Percentiles rank a stretch among this genome's conserved stretches.
Conservation (phyloP, 1,140 invertebrate genomes). For the Grapholita molesta region DNA sequence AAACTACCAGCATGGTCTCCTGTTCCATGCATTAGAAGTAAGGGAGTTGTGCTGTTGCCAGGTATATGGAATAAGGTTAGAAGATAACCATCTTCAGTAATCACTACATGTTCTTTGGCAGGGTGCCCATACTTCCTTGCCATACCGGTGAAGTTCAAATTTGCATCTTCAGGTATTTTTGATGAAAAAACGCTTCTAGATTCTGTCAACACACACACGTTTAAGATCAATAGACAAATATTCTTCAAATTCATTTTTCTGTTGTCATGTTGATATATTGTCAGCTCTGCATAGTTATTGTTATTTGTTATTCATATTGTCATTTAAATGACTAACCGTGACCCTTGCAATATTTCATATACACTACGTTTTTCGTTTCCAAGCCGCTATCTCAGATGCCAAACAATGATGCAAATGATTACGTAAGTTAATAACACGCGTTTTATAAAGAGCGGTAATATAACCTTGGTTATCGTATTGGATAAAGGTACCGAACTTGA, state of each 20-base stretch:
- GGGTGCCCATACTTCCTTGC: conserved; percentile 74
- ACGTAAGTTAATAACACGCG: not conserved
- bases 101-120: conserved; percentile 72
- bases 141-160: conserved; percentile 43
- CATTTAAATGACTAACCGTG: not conserved
- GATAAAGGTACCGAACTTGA: not conserved
- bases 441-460: not conserved
- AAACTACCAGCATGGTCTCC: conserved; percentile 83
- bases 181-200: not conserved
- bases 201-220: not conserved
- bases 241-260: not conserved
- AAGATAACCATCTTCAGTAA: conserved; percentile 83
- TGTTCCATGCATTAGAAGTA: conserved; percentile 86
- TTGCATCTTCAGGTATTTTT: not conserved
- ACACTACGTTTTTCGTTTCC: not conserved
- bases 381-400: not conserved
- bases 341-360: not conserved
- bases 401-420: not conserved
- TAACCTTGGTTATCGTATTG: not conserved
- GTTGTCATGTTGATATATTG: not conserved
- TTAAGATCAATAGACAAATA: not conserved
- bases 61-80: conserved; percentile 82
- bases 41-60: conserved; percentile 46
- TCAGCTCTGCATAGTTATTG: not conserved
- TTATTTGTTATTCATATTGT: not conserved